Percentiles rank a stretch among this genome's conserved stretches.
Evolutionary conservation across 2,888 invertebrate genomes (phyloP).

Genomic region (Abscondita cerata): DNA sequence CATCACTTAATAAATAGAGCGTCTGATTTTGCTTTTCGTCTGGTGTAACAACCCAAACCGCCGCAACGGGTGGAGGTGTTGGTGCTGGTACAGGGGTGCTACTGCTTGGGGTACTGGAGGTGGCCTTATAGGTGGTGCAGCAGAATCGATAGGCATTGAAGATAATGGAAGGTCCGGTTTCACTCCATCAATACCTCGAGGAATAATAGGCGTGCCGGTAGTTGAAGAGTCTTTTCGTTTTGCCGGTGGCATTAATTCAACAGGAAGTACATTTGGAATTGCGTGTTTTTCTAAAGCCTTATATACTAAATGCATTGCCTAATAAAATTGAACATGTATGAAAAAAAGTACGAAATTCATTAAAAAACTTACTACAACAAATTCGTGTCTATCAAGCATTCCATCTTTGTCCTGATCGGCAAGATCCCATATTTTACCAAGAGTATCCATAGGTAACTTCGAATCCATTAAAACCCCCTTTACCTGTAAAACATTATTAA

Average conservation of each 20-base stretch:
- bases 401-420: conserved; percentile 99
- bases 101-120: conserved; percentile 45
- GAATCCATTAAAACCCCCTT: conserved; percentile 95
- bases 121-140: conserved; percentile 49
- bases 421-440: conserved; percentile 97
- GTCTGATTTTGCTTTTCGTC: conserved; percentile 83
- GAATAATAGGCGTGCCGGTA: conserved; percentile 45
- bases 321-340: too few relatives aligned
- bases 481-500: conserved; percentile 66
- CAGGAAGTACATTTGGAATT: conserved; percentile 84
- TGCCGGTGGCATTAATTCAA: conserved; percentile 75
- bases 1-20: conserved; percentile 88
- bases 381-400: conserved; percentile 94
- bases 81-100: too few relatives aligned
- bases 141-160: conserved; percentile 48
- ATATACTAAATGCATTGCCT: conserved; percentile 98
- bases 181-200: conserved; percentile 52
- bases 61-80: conserved; percentile 46
- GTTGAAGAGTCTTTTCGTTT: conserved; percentile 61
- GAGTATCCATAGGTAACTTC: conserved; percentile 86
- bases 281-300: conserved; percentile 92
- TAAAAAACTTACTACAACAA: conserved; percentile 79
- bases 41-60: conserved; percentile 81
- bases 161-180: conserved; percentile 56
- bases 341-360: not conserved